Conservation (phyloP, 2,797 vertebrate species). For the Stomatorhinus walkeri region DNA sequence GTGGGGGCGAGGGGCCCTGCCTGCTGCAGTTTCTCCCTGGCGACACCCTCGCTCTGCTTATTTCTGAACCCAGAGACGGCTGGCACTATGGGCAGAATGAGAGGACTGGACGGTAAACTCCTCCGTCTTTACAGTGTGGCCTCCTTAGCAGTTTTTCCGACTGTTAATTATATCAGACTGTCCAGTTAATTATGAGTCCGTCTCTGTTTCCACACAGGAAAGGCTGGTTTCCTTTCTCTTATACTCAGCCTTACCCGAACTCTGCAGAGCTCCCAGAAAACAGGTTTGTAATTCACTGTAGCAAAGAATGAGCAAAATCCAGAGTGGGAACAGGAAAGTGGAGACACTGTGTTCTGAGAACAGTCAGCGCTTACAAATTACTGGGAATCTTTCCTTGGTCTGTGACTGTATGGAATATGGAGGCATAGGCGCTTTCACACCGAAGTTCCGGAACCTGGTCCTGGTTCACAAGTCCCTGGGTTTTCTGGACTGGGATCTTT, state of each 20-base stretch:
- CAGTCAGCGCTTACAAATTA: neutral
- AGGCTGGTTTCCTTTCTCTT: constrained; percentile 83
- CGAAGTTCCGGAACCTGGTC: neutral
- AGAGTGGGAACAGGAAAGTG: neutral
- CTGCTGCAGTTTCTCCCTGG: constrained; percentile 66
- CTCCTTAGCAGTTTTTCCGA: neutral
- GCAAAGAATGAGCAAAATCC: neutral
- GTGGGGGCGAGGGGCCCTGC: constrained; percentile 52
- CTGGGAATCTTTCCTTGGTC: neutral
- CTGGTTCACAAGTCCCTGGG: neutral
- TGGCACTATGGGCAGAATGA: constrained; percentile 79
- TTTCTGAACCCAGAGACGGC: constrained; percentile 72
- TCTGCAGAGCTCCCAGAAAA: constrained; percentile 50
- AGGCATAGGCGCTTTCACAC: neutral
- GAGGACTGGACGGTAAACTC: constrained; percentile 62
- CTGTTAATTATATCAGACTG: neutral
- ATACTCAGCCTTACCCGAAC: constrained; percentile 63
- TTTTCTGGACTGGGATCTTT: neutral
- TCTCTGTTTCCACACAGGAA: constrained; percentile 53
- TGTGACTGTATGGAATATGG: neutral
- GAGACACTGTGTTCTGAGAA: neutral
- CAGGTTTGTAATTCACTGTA: constrained; percentile 45
- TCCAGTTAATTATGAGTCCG: neutral
- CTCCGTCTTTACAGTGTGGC: neutral
- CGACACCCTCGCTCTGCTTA: constrained; percentile 64